Evolutionary conservation across 2,888 invertebrate genomes (phyloP), one percentile per base, ranked within the genome.

Genomic region (Polietes domitor): DNA sequence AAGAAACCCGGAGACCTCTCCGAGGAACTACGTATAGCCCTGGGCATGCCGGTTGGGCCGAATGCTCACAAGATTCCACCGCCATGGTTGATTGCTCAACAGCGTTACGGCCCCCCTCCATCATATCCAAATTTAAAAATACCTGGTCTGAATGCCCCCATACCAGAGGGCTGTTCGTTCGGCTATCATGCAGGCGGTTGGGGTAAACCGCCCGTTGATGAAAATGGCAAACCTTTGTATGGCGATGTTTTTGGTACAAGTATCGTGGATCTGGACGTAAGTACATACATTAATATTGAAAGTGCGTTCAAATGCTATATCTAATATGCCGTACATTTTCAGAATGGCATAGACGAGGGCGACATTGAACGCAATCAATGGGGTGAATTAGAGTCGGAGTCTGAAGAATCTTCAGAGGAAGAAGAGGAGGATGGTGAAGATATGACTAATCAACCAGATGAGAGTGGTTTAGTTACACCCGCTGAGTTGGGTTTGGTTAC

Each of bases 151-250:
- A 99, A 99, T 93, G 98, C 99, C 1, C 98, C 99, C 0, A 99
- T 99, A 88, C 99, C 99, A 0, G 99, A 99, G 83, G 96, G 96
- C 1, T 99, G 99, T 90, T 97, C 98, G 0, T 99, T 99, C 92
- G 99, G 99, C 19, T 99, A 99, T 92, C 99, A 99, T 93, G 99
- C 99, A 0, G 99, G 98, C 50, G 99, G 99, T 28, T 99, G 99
- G 99, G 99, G 99, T 82, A 99, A 99, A 92, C 99, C 99, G 12
- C 99, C 99, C 0, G 99, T 99, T 0, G 99, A 99, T 92, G 99
- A 99, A 92, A 96, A 96, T 85, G 99, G 99, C 47, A 97, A 98
- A 91, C 99, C 99, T 0, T 93, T 99, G 0, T 99, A 99, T 91
- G 99, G 99, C 1, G 99, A 99, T 92, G 99, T 99, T 2, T 99